Base-by-base conservation (phyloP, 2,888 invertebrate genomes). In the Ectemnius continuus region DNA sequence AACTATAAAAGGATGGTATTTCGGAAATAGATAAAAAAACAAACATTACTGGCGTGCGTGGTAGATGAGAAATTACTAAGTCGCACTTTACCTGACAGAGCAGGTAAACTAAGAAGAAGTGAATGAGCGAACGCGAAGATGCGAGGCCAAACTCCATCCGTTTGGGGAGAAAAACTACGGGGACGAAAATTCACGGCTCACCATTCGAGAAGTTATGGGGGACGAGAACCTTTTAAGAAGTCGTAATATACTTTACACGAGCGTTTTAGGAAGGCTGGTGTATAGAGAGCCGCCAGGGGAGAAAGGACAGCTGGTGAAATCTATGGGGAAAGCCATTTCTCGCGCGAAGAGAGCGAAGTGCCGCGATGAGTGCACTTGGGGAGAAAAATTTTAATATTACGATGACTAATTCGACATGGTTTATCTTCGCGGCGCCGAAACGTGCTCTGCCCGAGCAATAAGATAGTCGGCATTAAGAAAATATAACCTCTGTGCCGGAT, bases 161-260 rank as follows among this genome's bases (percentile, higher is more conserved):
- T 52, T 52, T 52, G 4, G 14, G 14, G 13, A 14, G 16, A 4
- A 13, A 16, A 52, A 52, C 52, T 52, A 14, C 4, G 16, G 16
- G 52, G n/a, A 16, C 16, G 11, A 52, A 52, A 52, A 52, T 52
- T 52, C 52, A 52, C 14, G 52, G 13, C n/a, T 36, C 14, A 16
- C 52, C 52, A 52, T 52, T 52, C 13, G 4, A 5, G 14, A 16
- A 52, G 52, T 16, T 52, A 52, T 16, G 52, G 16, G 16, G 52
- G 8, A 0, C 16, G n/a, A 13, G 52, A 52, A 52, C 52, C 52
- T 52, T 52, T 52, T 52, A 52, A 52, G 52, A 52, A 52, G 52
- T 52, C 52, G 52, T 52, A 52, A 52, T 52, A 52, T 52, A 52
- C 14, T 52, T 52, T 52, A 52, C 52, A 52, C n/a, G 52, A 16